Evolutionary conservation across 2,888 invertebrate genomes (phyloP).

Genomic region (Zaprionus lineosus): DNA sequence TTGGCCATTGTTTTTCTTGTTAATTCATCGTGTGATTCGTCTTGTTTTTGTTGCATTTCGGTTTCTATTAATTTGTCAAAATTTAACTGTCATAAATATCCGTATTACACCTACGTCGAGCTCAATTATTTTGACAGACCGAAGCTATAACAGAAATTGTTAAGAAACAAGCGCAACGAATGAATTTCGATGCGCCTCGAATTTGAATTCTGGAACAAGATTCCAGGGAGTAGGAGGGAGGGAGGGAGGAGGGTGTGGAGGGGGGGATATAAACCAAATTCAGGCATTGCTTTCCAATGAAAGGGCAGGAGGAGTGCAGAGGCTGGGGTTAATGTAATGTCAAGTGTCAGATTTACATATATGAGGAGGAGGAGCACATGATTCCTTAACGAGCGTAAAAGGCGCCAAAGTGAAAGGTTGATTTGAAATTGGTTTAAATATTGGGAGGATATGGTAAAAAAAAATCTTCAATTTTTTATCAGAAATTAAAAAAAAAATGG

Average conservation of each 20-base stretch:
- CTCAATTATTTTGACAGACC: conserved; percentile 68
- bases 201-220: not conserved
- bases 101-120: conserved; percentile 39
- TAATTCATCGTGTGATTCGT: no score
- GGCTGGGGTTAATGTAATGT: no score
- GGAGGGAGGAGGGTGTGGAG: not conserved
- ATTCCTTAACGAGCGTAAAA: conserved; percentile 33
- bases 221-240: not conserved
- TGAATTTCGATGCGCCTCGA: conserved; percentile 53
- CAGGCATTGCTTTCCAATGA: no score
- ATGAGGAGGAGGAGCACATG: not conserved
- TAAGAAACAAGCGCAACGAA: conserved; percentile 60
- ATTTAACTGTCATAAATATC: conserved; percentile 62
- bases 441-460: not conserved
- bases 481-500: no score
- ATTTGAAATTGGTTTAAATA: not conserved
- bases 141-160: conserved; percentile 32
- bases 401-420: conserved; percentile 26
- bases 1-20: conserved; percentile 44
- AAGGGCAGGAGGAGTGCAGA: no score
- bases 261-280: no score
- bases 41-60: conserved; percentile 15
- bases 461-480: no score
- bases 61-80: conserved; percentile 71
- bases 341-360: conserved; percentile 50